A percentile compares a stretch with the other conserved stretches of the same genome.
These are phyloP conservation scores for Hofmannophila pseudospretella DNA, from an alignment of 2,888 invertebrate genomes.

Conservation along the genomic window DNA sequence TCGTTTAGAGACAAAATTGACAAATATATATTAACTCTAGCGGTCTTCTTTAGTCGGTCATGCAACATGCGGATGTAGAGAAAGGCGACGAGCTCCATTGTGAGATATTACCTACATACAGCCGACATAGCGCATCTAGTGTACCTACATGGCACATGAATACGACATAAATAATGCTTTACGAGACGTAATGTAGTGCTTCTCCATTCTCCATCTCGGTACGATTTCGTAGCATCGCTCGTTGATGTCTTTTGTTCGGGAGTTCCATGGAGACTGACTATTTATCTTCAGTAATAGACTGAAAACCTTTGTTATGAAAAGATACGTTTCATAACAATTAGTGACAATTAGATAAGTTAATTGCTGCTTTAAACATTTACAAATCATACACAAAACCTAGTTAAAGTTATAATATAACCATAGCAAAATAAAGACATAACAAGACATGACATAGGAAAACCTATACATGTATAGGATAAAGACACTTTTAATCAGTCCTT, in stretches of 20 bases:
- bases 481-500: too few relatives aligned
- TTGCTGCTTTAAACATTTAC: too few relatives aligned
- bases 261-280: too few relatives aligned
- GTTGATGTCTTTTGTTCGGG: slow-evolving; percentile 58
- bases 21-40: slow-evolving; percentile 3
- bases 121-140: slow-evolving; percentile 3
- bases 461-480: too few relatives aligned
- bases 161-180: slow-evolving; percentile 28
- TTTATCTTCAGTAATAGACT: too few relatives aligned
- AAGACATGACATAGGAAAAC: too few relatives aligned
- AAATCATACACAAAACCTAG: too few relatives aligned
- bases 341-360: too few relatives aligned
- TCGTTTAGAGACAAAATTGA: background rate
- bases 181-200: slow-evolving; percentile 22
- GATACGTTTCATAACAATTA: too few relatives aligned
- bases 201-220: slow-evolving; percentile 19
- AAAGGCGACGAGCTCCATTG: slow-evolving; percentile 33
- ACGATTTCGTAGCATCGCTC: slow-evolving; percentile 30
- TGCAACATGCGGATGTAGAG: slow-evolving; percentile 36
- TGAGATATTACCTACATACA: slow-evolving; percentile 19
- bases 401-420: too few relatives aligned
- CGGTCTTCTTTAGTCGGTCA: slow-evolving; percentile 35
- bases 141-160: slow-evolving; percentile 18
- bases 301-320: too few relatives aligned
- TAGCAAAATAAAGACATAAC: too few relatives aligned